Percentiles rank a stretch among this genome's conserved stretches.
These are phyloP conservation scores for Ophion slaviceki DNA, from an alignment of 2,888 invertebrate species.

Conservation along the genomic window DNA sequence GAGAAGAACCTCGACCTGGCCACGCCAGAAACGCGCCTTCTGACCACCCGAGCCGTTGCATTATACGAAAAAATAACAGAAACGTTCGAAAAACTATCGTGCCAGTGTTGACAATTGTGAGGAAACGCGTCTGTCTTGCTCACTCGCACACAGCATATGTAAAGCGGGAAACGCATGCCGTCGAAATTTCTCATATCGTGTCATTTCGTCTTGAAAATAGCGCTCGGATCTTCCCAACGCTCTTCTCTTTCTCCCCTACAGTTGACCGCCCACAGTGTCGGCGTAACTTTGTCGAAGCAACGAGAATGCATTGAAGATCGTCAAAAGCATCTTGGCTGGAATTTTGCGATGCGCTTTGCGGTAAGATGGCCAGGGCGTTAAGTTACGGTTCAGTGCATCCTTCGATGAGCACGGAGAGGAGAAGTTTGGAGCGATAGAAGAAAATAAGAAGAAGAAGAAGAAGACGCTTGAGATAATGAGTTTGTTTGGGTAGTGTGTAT, in stretches of 20 bases:
- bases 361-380: background rate
- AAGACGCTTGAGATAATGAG: constrained; percentile 40
- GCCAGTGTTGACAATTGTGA: too few species aligned
- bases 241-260: background rate
- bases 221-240: background rate
- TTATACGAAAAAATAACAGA: too few species aligned
- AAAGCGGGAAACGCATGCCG: too few species aligned
- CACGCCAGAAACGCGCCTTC: too few species aligned
- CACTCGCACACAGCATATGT: too few species aligned
- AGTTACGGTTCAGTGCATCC: background rate
- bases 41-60: too few species aligned
- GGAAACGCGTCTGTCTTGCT: too few species aligned
- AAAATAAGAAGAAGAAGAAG: background rate
- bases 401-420: constrained; percentile 17
- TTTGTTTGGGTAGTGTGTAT: constrained; percentile 38
- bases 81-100: too few species aligned
- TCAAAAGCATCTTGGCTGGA: background rate
- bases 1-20: background rate
- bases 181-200: too few species aligned
- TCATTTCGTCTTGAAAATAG: background rate
- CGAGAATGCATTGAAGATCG: background rate
- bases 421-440: background rate
- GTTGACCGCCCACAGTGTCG: background rate
- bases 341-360: background rate
- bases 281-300: background rate